These are phyloP conservation scores for Tympanoctomys barrerae DNA, from an alignment of 2,797 vertebrate genomes.

Conservation along the genomic window DNA sequence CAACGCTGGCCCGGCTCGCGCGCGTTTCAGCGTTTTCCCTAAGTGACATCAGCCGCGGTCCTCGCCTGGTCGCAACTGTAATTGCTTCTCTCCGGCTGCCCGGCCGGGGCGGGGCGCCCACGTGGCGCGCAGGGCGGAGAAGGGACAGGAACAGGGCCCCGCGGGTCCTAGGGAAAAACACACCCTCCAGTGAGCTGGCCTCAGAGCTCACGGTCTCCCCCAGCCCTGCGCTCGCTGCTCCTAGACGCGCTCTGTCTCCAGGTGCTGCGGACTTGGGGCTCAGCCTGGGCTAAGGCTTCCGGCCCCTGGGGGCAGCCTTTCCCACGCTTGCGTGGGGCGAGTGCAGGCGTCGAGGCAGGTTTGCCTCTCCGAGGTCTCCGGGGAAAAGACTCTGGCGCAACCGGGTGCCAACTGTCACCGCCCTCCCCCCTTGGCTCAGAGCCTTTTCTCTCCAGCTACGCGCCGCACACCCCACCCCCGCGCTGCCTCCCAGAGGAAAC, in stretches of 20 bases:
- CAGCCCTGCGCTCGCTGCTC: slow-evolving; percentile 63
- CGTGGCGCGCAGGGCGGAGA: neutral
- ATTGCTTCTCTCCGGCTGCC: neutral
- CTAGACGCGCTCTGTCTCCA: slow-evolving; percentile 68
- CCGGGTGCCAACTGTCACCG: neutral
- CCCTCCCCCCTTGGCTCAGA: neutral
- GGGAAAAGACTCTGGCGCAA: neutral
- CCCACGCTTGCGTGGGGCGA: neutral
- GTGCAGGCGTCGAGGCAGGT: neutral
- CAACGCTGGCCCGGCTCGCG: neutral
- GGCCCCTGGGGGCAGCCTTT: neutral
- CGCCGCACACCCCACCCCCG: neutral
- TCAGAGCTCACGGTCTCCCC: slow-evolving; percentile 65
- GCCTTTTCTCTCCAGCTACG: neutral
- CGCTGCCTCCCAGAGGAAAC: neutral
- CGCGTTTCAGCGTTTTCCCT: neutral
- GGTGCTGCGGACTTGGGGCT: slow-evolving; percentile 1
- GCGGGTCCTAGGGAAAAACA: neutral
- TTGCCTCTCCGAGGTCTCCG: neutral
- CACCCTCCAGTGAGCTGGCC: neutral
- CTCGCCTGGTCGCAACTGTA: neutral
- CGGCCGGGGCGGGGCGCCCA: neutral
- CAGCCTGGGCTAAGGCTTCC: neutral
- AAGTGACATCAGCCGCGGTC: slow-evolving; percentile 3
- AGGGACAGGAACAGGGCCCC: neutral